phyloP scores from a whole-genome alignment of 1,140 invertebrate genomes.

The Venustaconcha ellipsiformis region DNA sequence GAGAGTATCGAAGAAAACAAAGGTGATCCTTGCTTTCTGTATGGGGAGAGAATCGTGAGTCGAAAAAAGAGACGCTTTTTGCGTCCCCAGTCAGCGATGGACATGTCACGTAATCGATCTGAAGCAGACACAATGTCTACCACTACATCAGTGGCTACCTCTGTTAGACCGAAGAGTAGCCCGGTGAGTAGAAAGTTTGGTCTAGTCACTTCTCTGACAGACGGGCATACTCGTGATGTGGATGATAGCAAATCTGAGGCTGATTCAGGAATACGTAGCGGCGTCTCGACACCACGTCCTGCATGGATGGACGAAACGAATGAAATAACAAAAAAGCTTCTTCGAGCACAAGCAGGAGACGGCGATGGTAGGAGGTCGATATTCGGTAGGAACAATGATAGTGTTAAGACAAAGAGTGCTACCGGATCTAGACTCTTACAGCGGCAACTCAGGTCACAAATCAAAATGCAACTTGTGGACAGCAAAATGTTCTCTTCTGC shows the following conservation, averaged over 20 bases:
- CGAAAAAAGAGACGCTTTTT: conserved; percentile 44
- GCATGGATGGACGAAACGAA: conserved; percentile 45
- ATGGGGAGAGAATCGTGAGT: conserved; percentile 56
- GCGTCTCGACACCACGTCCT: conserved; percentile 18
- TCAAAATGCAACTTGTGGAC: neutral
- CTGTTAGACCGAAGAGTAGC: conserved; percentile 53
- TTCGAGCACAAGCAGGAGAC: conserved; percentile 34
- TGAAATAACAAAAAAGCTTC: conserved; percentile 45
- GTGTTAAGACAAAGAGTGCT: neutral
- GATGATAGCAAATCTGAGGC: conserved; percentile 1
- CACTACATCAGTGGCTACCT: conserved; percentile 20
- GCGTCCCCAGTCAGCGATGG: conserved; percentile 46
- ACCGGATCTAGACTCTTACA: neutral
- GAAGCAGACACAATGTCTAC: conserved; percentile 31
- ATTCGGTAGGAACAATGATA: conserved; percentile 12
- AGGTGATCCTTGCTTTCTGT: conserved; percentile 51
- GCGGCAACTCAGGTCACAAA: conserved; percentile 1
- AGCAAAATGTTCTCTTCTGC: too few species aligned
- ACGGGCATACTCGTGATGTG: conserved; percentile 4
- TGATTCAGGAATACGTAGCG: conserved; percentile 22
- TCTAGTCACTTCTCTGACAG: conserved; percentile 26
- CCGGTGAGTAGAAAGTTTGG: conserved; percentile 33
- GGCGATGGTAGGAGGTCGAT: conserved; percentile 9
- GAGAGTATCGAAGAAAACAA: conserved; percentile 29
- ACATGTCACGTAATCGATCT: conserved; percentile 26